Conservation (phyloP, 2,797 vertebrate genomes). For the Neosilurus hyrtlii region DNA sequence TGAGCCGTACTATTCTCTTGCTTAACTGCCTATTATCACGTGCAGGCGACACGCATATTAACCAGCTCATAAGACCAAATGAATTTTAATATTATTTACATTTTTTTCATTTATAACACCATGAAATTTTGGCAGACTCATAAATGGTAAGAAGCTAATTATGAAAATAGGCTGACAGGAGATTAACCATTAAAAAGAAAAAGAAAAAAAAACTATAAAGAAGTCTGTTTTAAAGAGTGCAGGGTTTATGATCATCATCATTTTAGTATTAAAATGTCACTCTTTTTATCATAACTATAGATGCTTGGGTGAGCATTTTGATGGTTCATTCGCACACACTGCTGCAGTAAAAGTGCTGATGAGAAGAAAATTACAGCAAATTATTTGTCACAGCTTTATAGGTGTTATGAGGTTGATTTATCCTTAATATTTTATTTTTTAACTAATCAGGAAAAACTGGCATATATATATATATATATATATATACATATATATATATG, state of each 20-base stretch:
- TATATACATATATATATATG: no score
- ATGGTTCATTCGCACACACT: neutral
- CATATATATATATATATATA: no score
- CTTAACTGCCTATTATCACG: neutral
- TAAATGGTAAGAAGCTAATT: neutral
- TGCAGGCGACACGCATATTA: neutral
- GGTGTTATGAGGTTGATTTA: neutral
- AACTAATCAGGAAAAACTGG: constrained; percentile 3
- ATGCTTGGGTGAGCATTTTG: neutral
- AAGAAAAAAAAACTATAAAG: neutral
- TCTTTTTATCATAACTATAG: neutral
- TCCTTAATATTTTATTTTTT: neutral
- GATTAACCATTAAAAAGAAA: constrained; percentile 5
- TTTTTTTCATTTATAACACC: no score
- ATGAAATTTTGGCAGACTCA: neutral
- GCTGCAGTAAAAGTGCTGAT: neutral
- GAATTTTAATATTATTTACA: neutral
- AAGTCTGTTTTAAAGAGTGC: neutral
- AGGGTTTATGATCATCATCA: neutral
- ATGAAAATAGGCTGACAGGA: neutral
- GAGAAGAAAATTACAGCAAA: constrained; percentile 1
- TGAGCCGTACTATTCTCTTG: neutral
- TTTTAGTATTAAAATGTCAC: neutral
- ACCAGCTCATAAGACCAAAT: constrained; percentile 2
- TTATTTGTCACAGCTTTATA: neutral